A percentile compares a stretch with the other conserved stretches of the same genome.
Evolutionary conservation across 2,113 vertebrate genomes (phyloP).

Genomic region (Heterotilapia buettikoferi): DNA sequence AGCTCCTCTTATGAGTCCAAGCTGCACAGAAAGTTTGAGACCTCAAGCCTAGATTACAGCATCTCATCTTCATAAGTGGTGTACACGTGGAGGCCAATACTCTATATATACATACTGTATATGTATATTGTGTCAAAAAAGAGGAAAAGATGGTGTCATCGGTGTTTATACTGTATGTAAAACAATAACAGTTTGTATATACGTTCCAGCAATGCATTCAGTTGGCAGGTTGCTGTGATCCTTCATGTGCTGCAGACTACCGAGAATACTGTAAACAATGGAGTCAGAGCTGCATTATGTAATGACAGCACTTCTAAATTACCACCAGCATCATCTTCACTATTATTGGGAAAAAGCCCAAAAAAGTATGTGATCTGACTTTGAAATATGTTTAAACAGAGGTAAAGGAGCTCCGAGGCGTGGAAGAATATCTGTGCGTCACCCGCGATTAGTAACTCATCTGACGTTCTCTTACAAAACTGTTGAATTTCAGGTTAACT

Average conservation of each 20-base stretch:
- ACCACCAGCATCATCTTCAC: not conserved
- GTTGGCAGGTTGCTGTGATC: not conserved
- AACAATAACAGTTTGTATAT: not conserved
- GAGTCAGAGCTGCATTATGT: not conserved
- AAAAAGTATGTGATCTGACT: not conserved
- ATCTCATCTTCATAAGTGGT: not conserved
- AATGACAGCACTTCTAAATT: not conserved
- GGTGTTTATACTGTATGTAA: not conserved
- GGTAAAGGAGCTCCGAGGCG: not conserved
- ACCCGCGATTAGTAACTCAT: rapidly evolving
- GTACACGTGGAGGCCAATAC: rapidly evolving
- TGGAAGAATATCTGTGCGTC: not conserved
- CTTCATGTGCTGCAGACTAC: not conserved
- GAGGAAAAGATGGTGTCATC: not conserved
- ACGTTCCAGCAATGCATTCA: not conserved
- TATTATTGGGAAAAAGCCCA: not conserved
- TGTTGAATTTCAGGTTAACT: not conserved
- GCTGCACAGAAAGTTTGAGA: not conserved
- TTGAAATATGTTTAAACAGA: not conserved
- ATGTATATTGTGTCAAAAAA: not conserved
- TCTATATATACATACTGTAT: not conserved
- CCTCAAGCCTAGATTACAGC: not conserved
- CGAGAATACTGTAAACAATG: not conserved
- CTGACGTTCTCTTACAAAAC: not conserved
- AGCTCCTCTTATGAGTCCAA: not conserved